Percentiles rank a stretch among this genome's conserved stretches.
Evolutionary conservation across 2,797 vertebrate species (phyloP).

Genomic region (Erithacus rubecula): DNA sequence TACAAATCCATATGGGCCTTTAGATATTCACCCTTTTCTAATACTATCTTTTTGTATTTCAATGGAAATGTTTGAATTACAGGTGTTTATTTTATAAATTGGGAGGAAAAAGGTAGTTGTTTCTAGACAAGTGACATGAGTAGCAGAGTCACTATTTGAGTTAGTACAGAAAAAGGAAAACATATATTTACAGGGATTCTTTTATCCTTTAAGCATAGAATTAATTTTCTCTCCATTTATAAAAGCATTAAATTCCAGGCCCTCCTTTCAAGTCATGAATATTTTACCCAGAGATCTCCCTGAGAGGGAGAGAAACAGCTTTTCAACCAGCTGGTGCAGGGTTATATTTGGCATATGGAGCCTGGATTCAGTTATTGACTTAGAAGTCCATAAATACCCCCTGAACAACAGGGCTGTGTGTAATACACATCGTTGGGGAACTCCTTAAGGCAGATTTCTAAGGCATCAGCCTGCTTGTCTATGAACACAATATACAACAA

Average conservation of each 20-base stretch:
- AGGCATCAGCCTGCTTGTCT: conserved; percentile 29
- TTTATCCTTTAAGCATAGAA: conserved; percentile 5
- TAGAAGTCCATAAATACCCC: conserved; percentile 67
- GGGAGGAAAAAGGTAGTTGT: background rate
- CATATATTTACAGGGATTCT: background rate
- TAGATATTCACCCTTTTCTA: background rate
- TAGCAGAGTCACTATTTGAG: background rate
- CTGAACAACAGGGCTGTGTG: conserved; percentile 53
- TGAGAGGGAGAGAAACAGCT: conserved; percentile 72
- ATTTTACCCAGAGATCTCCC: conserved; percentile 71
- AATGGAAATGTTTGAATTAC: background rate
- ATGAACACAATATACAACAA: background rate
- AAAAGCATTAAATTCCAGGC: conserved; percentile 46
- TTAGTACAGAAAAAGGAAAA: background rate
- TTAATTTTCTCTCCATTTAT: conserved; percentile 33
- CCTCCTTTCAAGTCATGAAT: conserved; percentile 70
- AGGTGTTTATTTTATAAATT: background rate
- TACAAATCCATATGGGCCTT: background rate
- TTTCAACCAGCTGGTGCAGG: conserved; percentile 74
- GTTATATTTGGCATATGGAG: conserved; percentile 75
- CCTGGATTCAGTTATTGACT: conserved; percentile 72
- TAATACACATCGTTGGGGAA: conserved; percentile 58
- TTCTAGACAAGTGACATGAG: background rate
- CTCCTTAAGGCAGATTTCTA: conserved; percentile 54
- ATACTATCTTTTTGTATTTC: background rate